Evolutionary conservation across 92 coral and sea anemone species (phyloP), one percentile per base, ranked within the genome.

Genomic region (Phenganax stokvisi): DNA sequence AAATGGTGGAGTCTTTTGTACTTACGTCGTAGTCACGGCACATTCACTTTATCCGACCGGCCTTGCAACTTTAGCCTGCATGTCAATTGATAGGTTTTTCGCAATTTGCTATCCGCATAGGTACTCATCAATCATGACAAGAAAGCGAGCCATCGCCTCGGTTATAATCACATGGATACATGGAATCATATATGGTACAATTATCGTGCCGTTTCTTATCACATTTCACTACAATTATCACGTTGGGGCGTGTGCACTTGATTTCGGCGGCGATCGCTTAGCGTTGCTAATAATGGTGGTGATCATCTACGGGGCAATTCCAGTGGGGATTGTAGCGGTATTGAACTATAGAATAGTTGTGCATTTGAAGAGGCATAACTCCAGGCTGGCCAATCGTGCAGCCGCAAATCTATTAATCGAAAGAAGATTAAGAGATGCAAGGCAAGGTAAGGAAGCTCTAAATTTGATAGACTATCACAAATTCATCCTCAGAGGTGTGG

Each of bases 91-190:
- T 17, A 68, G 73, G 47, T 37, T 30, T 29, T 27, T 68, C 6
- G 73, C 73, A 16, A 52, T 68, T 13, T 5, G 47, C 17, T 68
- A 53, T 10, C 31, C 47, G 53, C 73, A 37, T 15, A 68, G 53
- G 29, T 68, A 68, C 73, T 68, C 73, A 68, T 7, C 54, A 68
- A 30, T 68, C 11, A 27, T 29, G 2, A 68, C 73, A 28, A 68
- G 53, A 68, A 68, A 68, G 47, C 73, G 73, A 68, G 73, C 47
- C 53, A 7, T 68, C 47, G 53, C 0, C 47, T 1, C 30, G 54
- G 73, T 68, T 68, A 52, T 68, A 16, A 37, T 68, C 47, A 68
- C 2, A 30, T 68, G 73, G 73, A 68, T 68, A 68, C 52, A 68
- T 68, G 73, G 44, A 68, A n/a, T 68, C n/a, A 68, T 68, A 0